Conservation (phyloP, 2,888 invertebrate species). For the Pseudeuparius sepicola region DNA sequence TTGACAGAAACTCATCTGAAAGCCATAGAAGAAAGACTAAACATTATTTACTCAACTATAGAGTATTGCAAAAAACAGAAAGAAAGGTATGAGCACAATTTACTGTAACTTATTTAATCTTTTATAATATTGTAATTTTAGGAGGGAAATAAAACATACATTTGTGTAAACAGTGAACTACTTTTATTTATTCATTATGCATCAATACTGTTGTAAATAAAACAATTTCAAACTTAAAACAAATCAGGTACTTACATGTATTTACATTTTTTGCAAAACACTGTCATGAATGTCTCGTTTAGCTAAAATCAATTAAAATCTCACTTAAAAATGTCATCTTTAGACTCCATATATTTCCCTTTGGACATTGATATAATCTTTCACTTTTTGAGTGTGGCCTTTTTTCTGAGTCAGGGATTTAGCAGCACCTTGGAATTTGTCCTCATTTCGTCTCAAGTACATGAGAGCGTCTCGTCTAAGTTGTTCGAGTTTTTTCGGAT, state of each 20-base stretch:
- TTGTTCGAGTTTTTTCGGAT: constrained; percentile 56
- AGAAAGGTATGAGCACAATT: not conserved
- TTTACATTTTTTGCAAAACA: no score
- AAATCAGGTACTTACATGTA: no score
- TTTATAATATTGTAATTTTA: no score
- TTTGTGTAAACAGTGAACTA: no score
- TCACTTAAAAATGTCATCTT: constrained; percentile 13
- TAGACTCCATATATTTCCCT: constrained; percentile 20
- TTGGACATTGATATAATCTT: constrained; percentile 20
- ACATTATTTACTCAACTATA: constrained; percentile 65
- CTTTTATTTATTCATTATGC: no score
- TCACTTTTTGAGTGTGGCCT: constrained; percentile 19
- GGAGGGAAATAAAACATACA: no score
- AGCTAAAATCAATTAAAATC: no score
- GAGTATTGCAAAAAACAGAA: constrained; percentile 56
- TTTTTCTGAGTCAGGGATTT: constrained; percentile 38
- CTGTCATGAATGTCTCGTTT: no score
- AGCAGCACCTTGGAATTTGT: constrained; percentile 58
- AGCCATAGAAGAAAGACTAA: constrained; percentile 67
- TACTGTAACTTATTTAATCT: not conserved
- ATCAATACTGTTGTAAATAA: no score
- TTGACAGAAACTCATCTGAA: constrained; percentile 61
- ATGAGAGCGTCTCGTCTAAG: constrained; percentile 64
- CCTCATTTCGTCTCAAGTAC: constrained; percentile 69
- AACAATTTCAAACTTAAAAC: no score